phyloP scores from a whole-genome alignment of 2,113 vertebrate species.

The Vidua macroura region DNA sequence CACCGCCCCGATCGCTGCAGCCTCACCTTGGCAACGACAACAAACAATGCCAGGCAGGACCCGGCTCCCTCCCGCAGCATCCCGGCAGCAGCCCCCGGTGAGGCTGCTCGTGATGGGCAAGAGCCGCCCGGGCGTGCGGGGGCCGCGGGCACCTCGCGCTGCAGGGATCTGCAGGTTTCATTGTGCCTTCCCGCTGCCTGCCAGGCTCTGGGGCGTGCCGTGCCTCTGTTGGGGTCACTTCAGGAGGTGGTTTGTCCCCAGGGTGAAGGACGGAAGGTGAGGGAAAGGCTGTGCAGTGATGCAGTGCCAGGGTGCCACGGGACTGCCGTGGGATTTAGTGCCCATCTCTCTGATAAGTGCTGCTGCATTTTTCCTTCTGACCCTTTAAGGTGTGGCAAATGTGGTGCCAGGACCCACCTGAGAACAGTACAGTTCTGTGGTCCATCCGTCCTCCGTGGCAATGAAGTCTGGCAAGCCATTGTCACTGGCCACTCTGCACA shows the following conservation, averaged over 20 bases:
- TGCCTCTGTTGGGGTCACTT: not conserved
- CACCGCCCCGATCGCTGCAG: not conserved
- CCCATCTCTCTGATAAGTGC: accelerated
- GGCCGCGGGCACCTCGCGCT: not conserved
- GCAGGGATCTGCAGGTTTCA: not conserved
- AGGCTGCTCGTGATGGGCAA: not conserved
- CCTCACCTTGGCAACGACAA: not conserved
- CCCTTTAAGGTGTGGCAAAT: not conserved
- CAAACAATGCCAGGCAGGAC: not conserved
- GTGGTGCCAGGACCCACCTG: not conserved
- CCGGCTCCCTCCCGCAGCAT: accelerated
- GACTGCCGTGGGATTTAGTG: accelerated
- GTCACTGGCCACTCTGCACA: accelerated
- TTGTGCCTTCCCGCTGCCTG: not conserved
- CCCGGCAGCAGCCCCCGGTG: not conserved
- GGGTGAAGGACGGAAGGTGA: not conserved
- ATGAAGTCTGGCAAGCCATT: not conserved
- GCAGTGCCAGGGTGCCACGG: accelerated
- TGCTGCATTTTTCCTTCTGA: not conserved
- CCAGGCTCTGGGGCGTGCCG: not conserved
- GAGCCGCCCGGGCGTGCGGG: accelerated
- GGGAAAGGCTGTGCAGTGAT: not conserved
- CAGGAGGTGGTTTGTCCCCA: not conserved
- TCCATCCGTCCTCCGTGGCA: not conserved
- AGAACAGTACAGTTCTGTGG: not conserved